Base-by-base conservation (phyloP, 2,888 invertebrate genomes). In the Oscheius sp. region DNA sequence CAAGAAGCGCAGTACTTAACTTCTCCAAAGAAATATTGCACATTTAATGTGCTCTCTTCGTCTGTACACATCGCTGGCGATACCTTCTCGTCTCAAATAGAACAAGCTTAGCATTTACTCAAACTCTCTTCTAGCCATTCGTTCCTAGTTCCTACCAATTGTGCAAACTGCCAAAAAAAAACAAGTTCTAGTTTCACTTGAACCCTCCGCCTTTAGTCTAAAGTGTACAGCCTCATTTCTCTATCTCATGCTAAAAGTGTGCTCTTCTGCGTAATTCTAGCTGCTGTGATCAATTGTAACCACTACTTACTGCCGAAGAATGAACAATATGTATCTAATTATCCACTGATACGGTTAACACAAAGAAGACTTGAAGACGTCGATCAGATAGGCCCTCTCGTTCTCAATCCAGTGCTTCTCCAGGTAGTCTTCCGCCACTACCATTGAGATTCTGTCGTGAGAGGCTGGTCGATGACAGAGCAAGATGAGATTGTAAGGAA, bases 401-500 rank as follows among this genome's bases (percentile, higher is more conserved):
- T 37, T 51, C 35, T 72, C 72, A 32, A 72, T 60, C 72, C 37
- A 62, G 33, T 72, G 62, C 50, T 51, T 35, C 53, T 33, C 11
- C 11, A 72, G 62, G 32, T 62, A 57, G 1, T 42, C 13, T n/a
- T 62, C 62, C 11, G 33, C 71, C 48, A 7, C 59, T 1, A 58
- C 70, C 33, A 82, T 76, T n/a, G 72, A 58, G 13, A 80, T 82
- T 51, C 84, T 60, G 62, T 84, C 84, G 11, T 70, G 68, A 2
- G 82, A 76, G 21, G 75, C 74, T 10, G 68, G 60, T 13, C 81
- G 76, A 79, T 77, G 79, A 63, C 82, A 84, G 50, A 80, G 63
- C 57, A 81, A 37, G 3, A 80, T 70, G 29, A 84, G 57, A 13
- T 79, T 76, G 57, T 78, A 80, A 84, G 76, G 32, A 73, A 79